Conservation (phyloP, 2,797 vertebrate species). For the Sternarchorhynchus goeldii region DNA sequence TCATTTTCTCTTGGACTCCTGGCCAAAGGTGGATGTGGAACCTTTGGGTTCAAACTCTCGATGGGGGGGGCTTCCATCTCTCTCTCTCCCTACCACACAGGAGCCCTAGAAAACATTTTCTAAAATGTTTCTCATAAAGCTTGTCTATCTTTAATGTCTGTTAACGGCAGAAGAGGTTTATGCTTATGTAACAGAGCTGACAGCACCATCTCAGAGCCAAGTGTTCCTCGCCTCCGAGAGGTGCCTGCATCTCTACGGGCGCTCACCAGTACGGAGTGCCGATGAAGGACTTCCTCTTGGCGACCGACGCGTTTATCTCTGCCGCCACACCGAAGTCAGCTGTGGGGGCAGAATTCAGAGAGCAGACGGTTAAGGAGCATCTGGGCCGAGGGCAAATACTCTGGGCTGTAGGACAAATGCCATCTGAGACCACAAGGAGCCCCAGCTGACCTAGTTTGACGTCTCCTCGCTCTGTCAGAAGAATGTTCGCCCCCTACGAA, state of each 20-base stretch:
- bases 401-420: neutral
- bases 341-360: constrained; percentile 57
- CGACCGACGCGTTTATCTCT: constrained; percentile 86
- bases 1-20: too few species aligned
- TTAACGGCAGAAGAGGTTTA: too few species aligned
- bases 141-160: too few species aligned
- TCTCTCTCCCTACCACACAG: too few species aligned
- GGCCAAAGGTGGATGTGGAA: too few species aligned
- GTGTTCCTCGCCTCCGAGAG: neutral
- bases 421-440: constrained; percentile 33
- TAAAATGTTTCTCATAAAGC: too few species aligned
- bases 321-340: constrained; percentile 90
- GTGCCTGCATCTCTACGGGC: neutral
- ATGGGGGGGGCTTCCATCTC: too few species aligned
- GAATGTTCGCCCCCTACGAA: constrained; percentile 87
- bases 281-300: constrained; percentile 89
- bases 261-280: constrained; percentile 89
- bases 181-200: too few species aligned
- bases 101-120: too few species aligned
- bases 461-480: constrained; percentile 86
- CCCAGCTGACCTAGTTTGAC: constrained; percentile 86
- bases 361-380: constrained; percentile 31
- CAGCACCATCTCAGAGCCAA: too few species aligned
- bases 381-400: neutral
- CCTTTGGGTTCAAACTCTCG: too few species aligned